Base-by-base conservation (phyloP, 2,797 vertebrate species). In the Pantherophis alleghaniensis region DNA sequence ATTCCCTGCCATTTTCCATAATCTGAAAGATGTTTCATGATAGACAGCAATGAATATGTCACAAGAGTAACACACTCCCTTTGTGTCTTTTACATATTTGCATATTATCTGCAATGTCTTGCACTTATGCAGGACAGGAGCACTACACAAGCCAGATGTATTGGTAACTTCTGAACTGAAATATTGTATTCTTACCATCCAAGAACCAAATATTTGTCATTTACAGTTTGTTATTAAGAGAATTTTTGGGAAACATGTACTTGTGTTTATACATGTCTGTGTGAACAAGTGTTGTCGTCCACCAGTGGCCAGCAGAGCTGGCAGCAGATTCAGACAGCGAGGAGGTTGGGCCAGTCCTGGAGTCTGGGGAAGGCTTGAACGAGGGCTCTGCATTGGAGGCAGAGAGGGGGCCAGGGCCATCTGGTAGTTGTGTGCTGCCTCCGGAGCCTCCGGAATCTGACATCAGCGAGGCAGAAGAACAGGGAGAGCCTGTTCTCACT, bases 11-110 rank as follows among this genome's bases (percentile, higher is more conserved):
- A 24, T 63, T 88, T 92, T 59, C 61, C 51, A 88, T 88, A 42
- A 74, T 57, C 47, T 26, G 51, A 55, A 88, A 74, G 16, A 22
- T 74, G 32, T 74, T 92, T 59, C 63, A 74, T 74, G 63, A 79
- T 16, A 92, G 83, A 91, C 28, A 32, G 47, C 42, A 87, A 2
- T 37, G 60, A 91, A 92, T 88, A 53, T 51, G 89, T n/a, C 51
- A 89, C 56, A 5, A 93, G 91, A 89, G 51, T 92, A 93, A 61
- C 18, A 91, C 37, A 87, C 91, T 88, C 28, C 60, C 47, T 37
- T 6, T 0, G 91, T 57, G 79, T 91, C 91, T 10, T 66, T 88
- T 88, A 57, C 88, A 59, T 88, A 92, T 92, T 92, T 55, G 42
- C 32, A 92, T 47, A 88, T 51, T 74, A 55, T 69, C 91, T 88